Conservation (phyloP, 1,140 invertebrate species). For the Bombus terrestris region DNA sequence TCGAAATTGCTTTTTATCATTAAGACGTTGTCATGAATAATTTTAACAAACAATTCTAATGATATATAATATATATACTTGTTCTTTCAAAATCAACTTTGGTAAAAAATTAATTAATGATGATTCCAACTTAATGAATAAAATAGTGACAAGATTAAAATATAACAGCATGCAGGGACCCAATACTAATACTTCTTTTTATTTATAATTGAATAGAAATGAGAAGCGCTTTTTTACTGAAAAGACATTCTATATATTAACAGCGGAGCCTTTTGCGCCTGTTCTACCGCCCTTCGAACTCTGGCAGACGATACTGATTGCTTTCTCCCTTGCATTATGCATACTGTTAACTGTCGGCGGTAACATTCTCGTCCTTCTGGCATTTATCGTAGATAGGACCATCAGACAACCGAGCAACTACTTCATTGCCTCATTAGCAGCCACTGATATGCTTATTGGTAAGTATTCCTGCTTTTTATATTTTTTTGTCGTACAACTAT, state of each 20-base stretch:
- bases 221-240: background rate
- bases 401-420: slow-evolving; percentile 99
- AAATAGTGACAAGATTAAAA: too few species aligned
- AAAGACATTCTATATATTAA: slow-evolving; percentile 35
- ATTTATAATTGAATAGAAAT: background rate
- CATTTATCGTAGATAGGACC: slow-evolving; percentile 97
- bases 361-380: slow-evolving; percentile 97
- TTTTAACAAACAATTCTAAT: background rate
- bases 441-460: slow-evolving; percentile 99
- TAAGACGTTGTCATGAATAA: background rate
- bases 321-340: slow-evolving; percentile 93
- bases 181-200: background rate
- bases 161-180: too few species aligned
- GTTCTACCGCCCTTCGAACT: slow-evolving; percentile 92
- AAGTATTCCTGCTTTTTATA: slow-evolving; percentile 71
- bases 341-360: slow-evolving; percentile 97
- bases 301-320: slow-evolving; percentile 96
- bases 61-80: background rate
- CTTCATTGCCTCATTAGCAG: slow-evolving; percentile 98
- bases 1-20: background rate
- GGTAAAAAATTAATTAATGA: background rate
- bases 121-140: too few species aligned
- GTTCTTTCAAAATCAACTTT: background rate
- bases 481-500: background rate
- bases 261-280: slow-evolving; percentile 71